Conservation (phyloP, 2,888 invertebrate species). For the Empis livida region DNA sequence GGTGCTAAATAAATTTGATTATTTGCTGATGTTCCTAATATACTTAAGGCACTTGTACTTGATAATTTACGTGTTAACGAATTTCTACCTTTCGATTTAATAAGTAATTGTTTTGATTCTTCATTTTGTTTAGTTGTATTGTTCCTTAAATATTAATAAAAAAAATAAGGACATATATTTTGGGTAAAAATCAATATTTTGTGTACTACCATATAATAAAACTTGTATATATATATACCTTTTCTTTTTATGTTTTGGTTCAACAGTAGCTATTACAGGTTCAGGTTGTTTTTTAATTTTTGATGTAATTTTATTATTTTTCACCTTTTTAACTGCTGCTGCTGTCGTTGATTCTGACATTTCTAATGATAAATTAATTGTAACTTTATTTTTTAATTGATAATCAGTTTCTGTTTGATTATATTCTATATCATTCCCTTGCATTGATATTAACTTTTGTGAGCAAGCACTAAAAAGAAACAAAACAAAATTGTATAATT, state of each 20-base stretch:
- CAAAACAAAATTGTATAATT: too few species aligned
- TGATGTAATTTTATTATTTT: neutral
- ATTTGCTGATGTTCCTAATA: neutral
- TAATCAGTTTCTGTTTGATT: neutral
- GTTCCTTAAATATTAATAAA: too few species aligned
- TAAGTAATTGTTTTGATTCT: neutral
- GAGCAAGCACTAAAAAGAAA: constrained; percentile 45
- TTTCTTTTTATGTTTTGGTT: too few species aligned
- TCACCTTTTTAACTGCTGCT: neutral
- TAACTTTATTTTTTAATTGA: constrained; percentile 8
- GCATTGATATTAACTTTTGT: constrained; percentile 43
- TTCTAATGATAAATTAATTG: constrained; percentile 6
- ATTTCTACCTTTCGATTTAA: neutral
- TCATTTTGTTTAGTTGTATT: neutral
- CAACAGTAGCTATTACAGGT: too few species aligned
- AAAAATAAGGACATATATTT: too few species aligned
- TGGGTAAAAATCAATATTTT: too few species aligned
- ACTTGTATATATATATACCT: too few species aligned
- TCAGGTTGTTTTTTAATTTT: neutral
- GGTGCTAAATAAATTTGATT: neutral
- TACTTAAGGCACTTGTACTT: neutral
- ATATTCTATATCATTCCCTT: constrained; percentile 14
- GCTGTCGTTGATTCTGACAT: neutral
- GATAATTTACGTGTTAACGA: neutral
- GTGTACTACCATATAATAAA: too few species aligned